Evolutionary conservation across 2,797 vertebrate species (phyloP), one percentile per base, ranked within the genome.

Genomic region (Sylvia borin): DNA sequence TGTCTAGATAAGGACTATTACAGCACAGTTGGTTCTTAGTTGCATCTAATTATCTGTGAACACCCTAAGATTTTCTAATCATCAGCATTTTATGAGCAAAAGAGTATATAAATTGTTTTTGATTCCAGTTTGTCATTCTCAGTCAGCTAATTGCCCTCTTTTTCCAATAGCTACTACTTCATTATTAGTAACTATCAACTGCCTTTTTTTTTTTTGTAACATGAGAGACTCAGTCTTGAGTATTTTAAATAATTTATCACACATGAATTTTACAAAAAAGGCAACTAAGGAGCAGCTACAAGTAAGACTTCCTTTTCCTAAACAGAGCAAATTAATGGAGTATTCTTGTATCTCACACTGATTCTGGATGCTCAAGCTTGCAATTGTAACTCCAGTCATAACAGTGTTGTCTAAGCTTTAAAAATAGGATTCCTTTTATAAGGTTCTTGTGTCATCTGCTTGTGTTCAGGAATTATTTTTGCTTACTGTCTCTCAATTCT

Each of bases 401-500:
- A 83, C 22, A 34, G 45, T 73, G 7, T 66, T 83, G 43, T 60
- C 55, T 84, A 43, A 84, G 40, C 71, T 95, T 94, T 85, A 58
- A 91, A 84, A 80, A 53, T 75, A 51, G 72, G 50, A 65, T 78
- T 75, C 43, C 18, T 40, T 72, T 83, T 62, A 51, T 54, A 50
- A 91, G 43, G 36, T 76, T 83, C 79, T 78, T 70, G 17, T 76
- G 40, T 85, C 51, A 38, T 87, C 91, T 88, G 51, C 75, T 88
- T 83, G 36, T 78, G 24, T 90, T 93, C 51, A 83, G 62, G 60
- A 88, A 73, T 85, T 93, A 62, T 66, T 93, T 88, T 91, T 88
- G 60, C 80, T 45, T 88, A 48, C 66, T 91, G 36, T 84, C 34
- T 92, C 60, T 90, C 43, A 60, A 2, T 80, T 90, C 79, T 70